Conservation (phyloP, 2,888 invertebrate genomes). For the Cordilura impudica region DNA sequence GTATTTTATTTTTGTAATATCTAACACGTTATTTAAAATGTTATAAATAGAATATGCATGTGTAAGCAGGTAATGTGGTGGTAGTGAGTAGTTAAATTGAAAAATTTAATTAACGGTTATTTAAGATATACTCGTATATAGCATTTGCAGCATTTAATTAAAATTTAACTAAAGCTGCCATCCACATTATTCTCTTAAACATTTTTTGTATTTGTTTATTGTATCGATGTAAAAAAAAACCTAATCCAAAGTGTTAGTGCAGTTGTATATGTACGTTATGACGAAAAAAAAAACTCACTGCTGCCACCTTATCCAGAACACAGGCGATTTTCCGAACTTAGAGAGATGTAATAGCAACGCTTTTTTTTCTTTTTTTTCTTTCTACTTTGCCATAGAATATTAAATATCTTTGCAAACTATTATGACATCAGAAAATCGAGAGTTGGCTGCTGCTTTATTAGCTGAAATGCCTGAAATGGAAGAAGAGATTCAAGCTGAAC, state of each 20-base stretch:
- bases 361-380: constrained; percentile 48
- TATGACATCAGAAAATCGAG: constrained; percentile 46
- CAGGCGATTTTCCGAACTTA: constrained; percentile 13
- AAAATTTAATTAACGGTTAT: background rate
- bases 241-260: background rate
- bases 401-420: constrained; percentile 7
- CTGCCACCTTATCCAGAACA: constrained; percentile 48
- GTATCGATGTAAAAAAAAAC: background rate
- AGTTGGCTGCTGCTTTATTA: constrained; percentile 51
- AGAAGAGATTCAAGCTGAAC: constrained; percentile 56
- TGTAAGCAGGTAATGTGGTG: constrained; percentile 70
- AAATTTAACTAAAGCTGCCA: constrained; percentile 60
- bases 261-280: background rate
- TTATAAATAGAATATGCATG: background rate
- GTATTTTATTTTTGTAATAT: no score
- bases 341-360: constrained; percentile 43
- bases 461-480: constrained; percentile 61
- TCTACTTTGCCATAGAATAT: constrained; percentile 33
- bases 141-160: constrained; percentile 25
- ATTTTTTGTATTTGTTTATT: background rate
- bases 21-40: no score
- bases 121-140: background rate
- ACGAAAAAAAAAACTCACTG: constrained; percentile 42
- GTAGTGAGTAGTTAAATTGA: constrained; percentile 67
- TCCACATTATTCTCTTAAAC: constrained; percentile 60